Base-by-base conservation (phyloP, 2,113 vertebrate species). In the Megaleporinus macrocephalus region DNA sequence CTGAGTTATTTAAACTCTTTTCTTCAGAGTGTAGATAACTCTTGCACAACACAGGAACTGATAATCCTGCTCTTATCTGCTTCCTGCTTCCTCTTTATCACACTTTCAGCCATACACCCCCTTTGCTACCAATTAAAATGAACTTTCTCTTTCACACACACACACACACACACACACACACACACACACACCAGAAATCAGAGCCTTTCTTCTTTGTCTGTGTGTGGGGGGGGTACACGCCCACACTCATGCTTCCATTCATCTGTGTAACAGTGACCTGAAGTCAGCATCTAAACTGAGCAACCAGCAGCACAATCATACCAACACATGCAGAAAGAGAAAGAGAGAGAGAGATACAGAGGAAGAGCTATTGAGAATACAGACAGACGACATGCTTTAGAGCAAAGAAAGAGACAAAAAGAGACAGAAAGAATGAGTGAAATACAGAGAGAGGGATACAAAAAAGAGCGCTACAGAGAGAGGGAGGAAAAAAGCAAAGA, bases 61-160 rank as follows among this genome's bases (percentile, higher is more conserved):
- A 85, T 82, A 44, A 82, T 49, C 14, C 62, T n/a, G 13, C 22
- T 73, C 29, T 80, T 86, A 81, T 86, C 85, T 78, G 22, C 82
- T 81, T 84, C 78, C 75, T 80, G 62, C n/a, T 75, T 72, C 71
- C 74, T 86, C 41, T 30, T 79, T 84, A 83, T 79, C 75, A 33
- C 44, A 22, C 63, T 47, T 57, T 66, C 44, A 73, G 75, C 57
- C 76, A 63, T 51, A 49, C 77, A 75, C 75, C 78, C 76, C 76
- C 62, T 76, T 66, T n/a, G 55, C 47, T 73, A 73, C 79, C 71
- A 82, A 84, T 82, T 76, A 81, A 81, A 73, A 81, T 30, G 62
- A 30, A 51, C 61, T n/a, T 24, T 20, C 63, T 62, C 62, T 59
- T 53, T 71, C 1, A 55, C 22, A 55, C 53, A 63, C 27, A 62